A percentile compares a stretch with the other conserved stretches of the same genome.
Conservation (phyloP, 1,140 invertebrate genomes). For the Sitodiplosis mosellana region DNA sequence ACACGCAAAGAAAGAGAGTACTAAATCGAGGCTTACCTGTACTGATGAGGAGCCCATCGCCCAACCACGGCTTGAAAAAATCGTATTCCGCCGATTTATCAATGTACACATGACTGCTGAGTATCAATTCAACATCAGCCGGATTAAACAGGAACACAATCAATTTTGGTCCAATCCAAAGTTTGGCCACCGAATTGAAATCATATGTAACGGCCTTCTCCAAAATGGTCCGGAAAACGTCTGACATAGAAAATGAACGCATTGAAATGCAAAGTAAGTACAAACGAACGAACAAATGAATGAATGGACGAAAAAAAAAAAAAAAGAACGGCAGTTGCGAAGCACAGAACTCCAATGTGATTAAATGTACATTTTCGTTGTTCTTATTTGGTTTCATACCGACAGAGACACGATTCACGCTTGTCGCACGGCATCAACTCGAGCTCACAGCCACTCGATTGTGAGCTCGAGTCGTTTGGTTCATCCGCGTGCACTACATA, state of each 20-base stretch:
- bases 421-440: too few species aligned
- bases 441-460: too few species aligned
- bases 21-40: constrained; percentile 33
- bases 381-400: too few species aligned
- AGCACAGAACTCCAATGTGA: constrained; percentile 12
- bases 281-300: neutral
- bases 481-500: neutral
- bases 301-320: neutral
- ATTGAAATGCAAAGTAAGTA: neutral
- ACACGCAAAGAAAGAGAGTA: too few species aligned
- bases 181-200: constrained; percentile 32
- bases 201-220: constrained; percentile 27
- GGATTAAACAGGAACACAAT: constrained; percentile 52
- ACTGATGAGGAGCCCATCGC: constrained; percentile 53
- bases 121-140: constrained; percentile 49
- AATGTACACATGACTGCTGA: constrained; percentile 54
- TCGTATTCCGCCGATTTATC: constrained; percentile 52
- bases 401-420: neutral
- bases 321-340: neutral
- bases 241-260: constrained; percentile 25
- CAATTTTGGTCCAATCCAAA: constrained; percentile 57
- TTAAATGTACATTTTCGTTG: neutral
- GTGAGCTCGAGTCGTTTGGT: too few species aligned
- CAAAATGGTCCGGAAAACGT: constrained; percentile 43
- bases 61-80: constrained; percentile 56